Percentiles rank a stretch among this genome's conserved stretches.
Conservation (phyloP, 23 tunicate genomes). For the Halocynthia aurantium region DNA sequence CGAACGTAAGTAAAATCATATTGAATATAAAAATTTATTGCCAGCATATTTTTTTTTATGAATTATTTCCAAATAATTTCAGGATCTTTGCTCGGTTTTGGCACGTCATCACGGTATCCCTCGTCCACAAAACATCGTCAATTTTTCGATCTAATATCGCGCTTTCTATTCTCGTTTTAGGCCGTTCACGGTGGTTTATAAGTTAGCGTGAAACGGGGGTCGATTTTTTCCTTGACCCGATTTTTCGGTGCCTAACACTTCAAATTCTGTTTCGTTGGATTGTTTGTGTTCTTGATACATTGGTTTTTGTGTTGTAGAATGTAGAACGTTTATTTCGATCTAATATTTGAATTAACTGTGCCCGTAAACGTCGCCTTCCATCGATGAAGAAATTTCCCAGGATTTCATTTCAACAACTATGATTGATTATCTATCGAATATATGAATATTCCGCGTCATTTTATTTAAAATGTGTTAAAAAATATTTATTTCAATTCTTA, state of each 20-base stretch:
- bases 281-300: too few relatives aligned
- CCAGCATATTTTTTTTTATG: background rate
- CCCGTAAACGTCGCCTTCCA: background rate
- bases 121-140: slow-evolving; percentile 21
- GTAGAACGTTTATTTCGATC: background rate
- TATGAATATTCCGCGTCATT: background rate
- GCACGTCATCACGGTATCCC: slow-evolving; percentile 17
- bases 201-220: slow-evolving; percentile 1
- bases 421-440: slow-evolving; percentile 11
- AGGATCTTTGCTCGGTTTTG: slow-evolving; percentile 15
- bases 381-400: background rate
- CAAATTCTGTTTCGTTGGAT: background rate
- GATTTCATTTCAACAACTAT: slow-evolving; percentile 3
- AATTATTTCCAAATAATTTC: slow-evolving; percentile 10
- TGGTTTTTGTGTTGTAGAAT: too few relatives aligned
- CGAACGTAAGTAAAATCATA: too few relatives aligned
- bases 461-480: background rate
- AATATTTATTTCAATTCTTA: too few relatives aligned
- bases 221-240: background rate
- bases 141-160: slow-evolving; percentile 6
- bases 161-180: slow-evolving; percentile 10
- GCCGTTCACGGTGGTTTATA: background rate
- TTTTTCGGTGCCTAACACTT: background rate
- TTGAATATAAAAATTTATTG: too few relatives aligned
- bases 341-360: background rate